Percentiles rank a stretch among this genome's conserved stretches.
Conservation (phyloP, 2,113 vertebrate genomes). For the Pavo muticus region DNA sequence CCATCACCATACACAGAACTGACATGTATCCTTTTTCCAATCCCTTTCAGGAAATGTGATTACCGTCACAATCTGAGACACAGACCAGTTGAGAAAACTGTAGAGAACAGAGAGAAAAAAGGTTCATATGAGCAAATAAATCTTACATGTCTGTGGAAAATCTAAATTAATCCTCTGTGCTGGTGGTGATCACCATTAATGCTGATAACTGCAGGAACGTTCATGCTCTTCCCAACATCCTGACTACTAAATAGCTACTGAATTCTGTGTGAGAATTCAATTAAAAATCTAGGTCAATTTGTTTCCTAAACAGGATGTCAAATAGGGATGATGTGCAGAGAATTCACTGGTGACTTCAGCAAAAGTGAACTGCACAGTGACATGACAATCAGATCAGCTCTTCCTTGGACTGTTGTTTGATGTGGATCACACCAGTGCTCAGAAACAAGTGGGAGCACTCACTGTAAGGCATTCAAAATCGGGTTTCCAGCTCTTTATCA, state of each 20-base stretch:
- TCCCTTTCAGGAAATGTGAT: background rate
- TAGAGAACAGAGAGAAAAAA: background rate
- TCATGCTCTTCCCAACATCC: background rate
- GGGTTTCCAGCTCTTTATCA: background rate
- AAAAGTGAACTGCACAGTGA: rapidly evolving
- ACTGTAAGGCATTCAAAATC: background rate
- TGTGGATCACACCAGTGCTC: background rate
- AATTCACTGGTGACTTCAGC: background rate
- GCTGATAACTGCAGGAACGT: background rate
- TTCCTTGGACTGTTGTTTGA: rapidly evolving
- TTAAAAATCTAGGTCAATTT: background rate
- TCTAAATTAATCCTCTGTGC: background rate
- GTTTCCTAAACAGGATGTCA: background rate
- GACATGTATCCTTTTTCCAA: background rate
- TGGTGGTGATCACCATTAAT: background rate
- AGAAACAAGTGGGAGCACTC: background rate
- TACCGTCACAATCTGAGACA: background rate
- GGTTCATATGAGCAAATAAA: background rate
- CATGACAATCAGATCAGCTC: rapidly evolving
- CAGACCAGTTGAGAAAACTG: background rate
- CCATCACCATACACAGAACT: background rate
- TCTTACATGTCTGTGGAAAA: background rate
- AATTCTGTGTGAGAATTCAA: background rate
- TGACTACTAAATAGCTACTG: background rate
- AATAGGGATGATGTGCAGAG: background rate